phyloP scores from a whole-genome alignment of 2,888 invertebrate genomes.

The Drosophila fungiperda region DNA sequence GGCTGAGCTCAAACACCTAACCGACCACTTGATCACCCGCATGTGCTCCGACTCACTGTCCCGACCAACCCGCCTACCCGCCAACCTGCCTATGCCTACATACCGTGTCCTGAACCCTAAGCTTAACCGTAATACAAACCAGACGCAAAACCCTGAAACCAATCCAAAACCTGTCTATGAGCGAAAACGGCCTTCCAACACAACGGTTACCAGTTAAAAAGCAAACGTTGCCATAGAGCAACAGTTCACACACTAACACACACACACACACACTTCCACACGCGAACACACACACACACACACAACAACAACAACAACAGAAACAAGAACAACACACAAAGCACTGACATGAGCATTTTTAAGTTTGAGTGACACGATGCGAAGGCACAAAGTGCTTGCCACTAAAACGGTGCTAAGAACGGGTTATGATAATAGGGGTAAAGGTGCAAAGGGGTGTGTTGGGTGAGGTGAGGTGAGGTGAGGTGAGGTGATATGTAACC shows the following conservation, averaged over 20 bases:
- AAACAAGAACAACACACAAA: conserved; percentile 17
- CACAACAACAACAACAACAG: too few species aligned
- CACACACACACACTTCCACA: background rate
- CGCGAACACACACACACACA: background rate
- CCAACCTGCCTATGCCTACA: background rate
- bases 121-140: conserved; percentile 13
- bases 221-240: conserved; percentile 31
- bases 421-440: background rate
- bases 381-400: conserved; percentile 72
- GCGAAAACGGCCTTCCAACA: conserved; percentile 20
- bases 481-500: conserved; percentile 15
- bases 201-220: conserved; percentile 39
- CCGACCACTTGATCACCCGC: conserved; percentile 2
- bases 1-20: conserved; percentile 10
- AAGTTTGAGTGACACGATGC: conserved; percentile 75
- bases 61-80: background rate
- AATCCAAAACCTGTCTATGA: conserved; percentile 25
- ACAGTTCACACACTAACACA: conserved; percentile 8
- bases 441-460: background rate
- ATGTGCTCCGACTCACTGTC: background rate
- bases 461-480: background rate
- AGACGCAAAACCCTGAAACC: conserved; percentile 30
- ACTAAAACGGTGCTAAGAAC: conserved; percentile 6
- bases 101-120: conserved; percentile 6
- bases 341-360: conserved; percentile 62